Evolutionary conservation across 1,140 invertebrate genomes (phyloP).

Genomic region (Eriocheir sinensis): DNA sequence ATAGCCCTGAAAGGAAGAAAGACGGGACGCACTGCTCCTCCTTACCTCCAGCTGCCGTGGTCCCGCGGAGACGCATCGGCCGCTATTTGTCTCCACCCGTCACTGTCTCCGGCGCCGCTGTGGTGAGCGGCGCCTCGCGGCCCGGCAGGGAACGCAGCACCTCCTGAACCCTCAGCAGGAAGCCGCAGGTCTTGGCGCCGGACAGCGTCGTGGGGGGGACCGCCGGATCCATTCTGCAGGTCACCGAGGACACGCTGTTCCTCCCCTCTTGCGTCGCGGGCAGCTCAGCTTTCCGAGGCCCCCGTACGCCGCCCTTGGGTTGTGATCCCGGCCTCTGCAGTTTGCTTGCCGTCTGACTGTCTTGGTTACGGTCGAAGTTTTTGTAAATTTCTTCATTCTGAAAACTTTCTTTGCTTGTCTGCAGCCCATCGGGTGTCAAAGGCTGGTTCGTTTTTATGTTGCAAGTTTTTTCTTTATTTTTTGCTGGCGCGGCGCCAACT

Average conservation of each 20-base stretch:
- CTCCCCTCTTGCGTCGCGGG: too few species aligned
- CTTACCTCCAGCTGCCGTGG: background rate
- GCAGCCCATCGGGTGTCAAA: background rate
- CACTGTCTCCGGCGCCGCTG: background rate
- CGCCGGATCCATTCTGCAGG: background rate
- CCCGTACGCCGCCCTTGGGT: background rate
- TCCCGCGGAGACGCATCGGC: background rate
- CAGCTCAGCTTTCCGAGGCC: background rate
- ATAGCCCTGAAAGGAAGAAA: background rate
- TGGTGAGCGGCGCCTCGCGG: background rate
- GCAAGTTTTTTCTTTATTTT: background rate
- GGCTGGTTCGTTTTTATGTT: background rate
- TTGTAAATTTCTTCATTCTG: background rate
- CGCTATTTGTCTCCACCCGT: constrained; percentile 2
- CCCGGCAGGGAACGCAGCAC: constrained; percentile 18
- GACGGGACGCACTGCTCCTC: background rate
- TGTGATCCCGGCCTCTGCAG: background rate
- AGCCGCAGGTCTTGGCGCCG: background rate
- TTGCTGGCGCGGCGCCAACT: background rate
- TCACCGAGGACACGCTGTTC: background rate
- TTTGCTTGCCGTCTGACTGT: background rate
- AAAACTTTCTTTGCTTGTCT: background rate
- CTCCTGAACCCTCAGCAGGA: background rate
- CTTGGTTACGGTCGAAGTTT: background rate
- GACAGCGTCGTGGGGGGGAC: background rate